These are phyloP conservation scores for Solen grandis DNA, from an alignment of 1,140 invertebrate species.

Conservation along the genomic window DNA sequence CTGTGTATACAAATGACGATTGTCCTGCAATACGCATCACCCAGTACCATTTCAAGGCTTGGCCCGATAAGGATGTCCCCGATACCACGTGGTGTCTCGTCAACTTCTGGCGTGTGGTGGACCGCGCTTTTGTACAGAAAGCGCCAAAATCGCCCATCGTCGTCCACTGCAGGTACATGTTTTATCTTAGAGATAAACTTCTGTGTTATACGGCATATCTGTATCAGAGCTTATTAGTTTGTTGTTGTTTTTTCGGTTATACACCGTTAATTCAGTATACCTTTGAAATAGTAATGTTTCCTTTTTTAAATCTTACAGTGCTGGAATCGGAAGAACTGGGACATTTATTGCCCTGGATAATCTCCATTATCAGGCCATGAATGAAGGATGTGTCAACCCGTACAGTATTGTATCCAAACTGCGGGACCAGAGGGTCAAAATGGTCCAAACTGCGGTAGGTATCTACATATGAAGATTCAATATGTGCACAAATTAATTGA, in stretches of 20 bases:
- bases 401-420: background rate
- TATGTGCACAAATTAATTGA: no score
- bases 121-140: background rate
- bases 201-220: no score
- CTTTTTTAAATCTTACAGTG: no score
- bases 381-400: constrained; percentile 5
- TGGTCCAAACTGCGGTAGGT: constrained; percentile 17
- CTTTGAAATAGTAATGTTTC: no score
- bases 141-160: background rate
- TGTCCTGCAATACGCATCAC: no score
- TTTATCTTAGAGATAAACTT: no score
- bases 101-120: constrained; percentile 26
- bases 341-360: constrained; percentile 25
- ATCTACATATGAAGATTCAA: no score
- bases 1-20: constrained; percentile 81
- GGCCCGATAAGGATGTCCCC: constrained; percentile 45
- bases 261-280: no score
- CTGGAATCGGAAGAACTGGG: no score
- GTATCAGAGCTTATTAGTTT: no score
- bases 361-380: background rate
- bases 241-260: no score
- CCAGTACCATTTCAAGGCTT: constrained; percentile 38
- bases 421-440: constrained; percentile 8
- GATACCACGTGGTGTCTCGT: constrained; percentile 39
- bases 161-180: constrained; percentile 44